Evolutionary conservation across 2,113 vertebrate species (phyloP).

Genomic region (Alosa alosa): DNA sequence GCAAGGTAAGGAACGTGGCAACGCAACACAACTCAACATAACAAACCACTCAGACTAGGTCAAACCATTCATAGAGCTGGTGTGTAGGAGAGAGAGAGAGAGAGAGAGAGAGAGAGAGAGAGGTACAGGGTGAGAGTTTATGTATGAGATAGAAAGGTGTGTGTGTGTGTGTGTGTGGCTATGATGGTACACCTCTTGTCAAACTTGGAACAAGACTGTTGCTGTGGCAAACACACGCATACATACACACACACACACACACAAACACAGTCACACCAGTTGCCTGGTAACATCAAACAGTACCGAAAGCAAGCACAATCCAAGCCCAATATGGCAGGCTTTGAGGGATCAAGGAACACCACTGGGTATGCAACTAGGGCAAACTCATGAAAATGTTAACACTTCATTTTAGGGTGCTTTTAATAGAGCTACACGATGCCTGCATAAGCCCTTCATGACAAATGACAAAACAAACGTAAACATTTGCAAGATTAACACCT

Average conservation of each 20-base stretch:
- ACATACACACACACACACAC: constrained; percentile 5
- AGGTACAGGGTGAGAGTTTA: background rate
- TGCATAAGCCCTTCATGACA: constrained; percentile 4
- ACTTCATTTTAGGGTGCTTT: constrained; percentile 8
- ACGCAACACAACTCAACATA: background rate
- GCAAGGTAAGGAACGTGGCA: too few species aligned
- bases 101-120: background rate
- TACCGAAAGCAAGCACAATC: background rate
- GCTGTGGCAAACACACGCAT: background rate
- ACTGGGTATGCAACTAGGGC: background rate
- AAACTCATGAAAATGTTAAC: constrained; percentile 11
- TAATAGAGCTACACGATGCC: background rate
- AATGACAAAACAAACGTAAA: background rate
- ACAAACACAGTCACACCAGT: background rate
- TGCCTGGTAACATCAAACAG: background rate
- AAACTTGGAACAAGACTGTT: background rate
- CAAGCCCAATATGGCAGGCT: constrained; percentile 1
- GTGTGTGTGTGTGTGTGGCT: background rate
- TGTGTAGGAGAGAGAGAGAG: background rate
- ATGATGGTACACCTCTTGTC: background rate
- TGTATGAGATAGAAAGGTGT: background rate
- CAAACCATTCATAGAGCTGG: background rate
- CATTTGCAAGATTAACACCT: background rate
- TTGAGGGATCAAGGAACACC: background rate
- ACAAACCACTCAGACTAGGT: background rate